A percentile compares a stretch with the other conserved stretches of the same genome.
phyloP scores from a whole-genome alignment of 2,113 vertebrate species.

The Rattus rattus region DNA sequence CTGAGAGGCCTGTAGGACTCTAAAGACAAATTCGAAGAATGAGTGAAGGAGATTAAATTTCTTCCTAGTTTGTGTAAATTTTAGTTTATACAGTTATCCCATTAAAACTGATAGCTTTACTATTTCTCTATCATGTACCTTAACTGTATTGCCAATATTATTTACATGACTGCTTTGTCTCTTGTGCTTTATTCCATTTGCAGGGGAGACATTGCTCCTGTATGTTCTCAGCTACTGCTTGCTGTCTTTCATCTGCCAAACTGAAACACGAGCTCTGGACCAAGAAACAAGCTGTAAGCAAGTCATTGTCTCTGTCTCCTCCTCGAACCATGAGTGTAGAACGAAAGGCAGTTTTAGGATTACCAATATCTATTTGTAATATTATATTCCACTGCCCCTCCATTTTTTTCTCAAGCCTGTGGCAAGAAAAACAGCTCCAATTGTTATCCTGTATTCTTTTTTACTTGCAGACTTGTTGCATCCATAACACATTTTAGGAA shows the following conservation, averaged over 20 bases:
- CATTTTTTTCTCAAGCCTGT: not conserved
- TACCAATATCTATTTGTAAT: not conserved
- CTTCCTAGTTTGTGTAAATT: not conserved
- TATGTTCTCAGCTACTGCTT: too few species aligned
- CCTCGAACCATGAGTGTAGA: not conserved
- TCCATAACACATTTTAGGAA: constrained; percentile 24
- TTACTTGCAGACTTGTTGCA: not conserved
- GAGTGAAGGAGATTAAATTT: not conserved
- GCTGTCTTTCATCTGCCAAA: constrained; percentile 10
- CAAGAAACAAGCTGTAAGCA: not conserved
- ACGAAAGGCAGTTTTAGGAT: not conserved
- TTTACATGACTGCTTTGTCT: not conserved
- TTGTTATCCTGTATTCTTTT: not conserved
- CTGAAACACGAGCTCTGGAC: not conserved
- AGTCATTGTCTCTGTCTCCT: not conserved
- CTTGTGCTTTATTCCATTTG: constrained; percentile 5
- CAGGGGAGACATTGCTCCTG: not conserved
- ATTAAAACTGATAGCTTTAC: not conserved
- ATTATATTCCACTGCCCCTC: not conserved
- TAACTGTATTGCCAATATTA: not conserved
- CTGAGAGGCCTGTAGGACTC: not conserved
- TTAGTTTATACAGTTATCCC: not conserved
- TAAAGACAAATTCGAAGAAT: not conserved
- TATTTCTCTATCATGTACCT: not conserved
- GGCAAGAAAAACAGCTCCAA: not conserved